A percentile compares a stretch with the other conserved stretches of the same genome.
These are phyloP conservation scores for Sycophila sp. DNA, from an alignment of 1,140 invertebrate genomes.

Conservation along the genomic window DNA sequence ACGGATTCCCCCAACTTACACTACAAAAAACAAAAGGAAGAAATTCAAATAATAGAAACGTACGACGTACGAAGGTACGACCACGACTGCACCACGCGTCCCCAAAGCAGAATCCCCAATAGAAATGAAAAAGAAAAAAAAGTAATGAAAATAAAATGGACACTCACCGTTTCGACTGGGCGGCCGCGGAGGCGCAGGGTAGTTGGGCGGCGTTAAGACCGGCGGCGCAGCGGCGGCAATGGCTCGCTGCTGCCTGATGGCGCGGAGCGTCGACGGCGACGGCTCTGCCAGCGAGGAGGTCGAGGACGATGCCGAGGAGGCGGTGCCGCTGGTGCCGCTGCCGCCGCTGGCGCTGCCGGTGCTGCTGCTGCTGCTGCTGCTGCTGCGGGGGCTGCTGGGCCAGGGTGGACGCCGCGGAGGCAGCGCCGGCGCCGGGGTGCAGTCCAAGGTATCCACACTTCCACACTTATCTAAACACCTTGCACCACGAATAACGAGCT, in stretches of 20 bases:
- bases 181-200: conserved; percentile 64
- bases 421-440: conserved; percentile 65
- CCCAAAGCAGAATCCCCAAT: no score
- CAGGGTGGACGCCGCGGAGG: conserved; percentile 65
- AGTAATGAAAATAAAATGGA: conserved; percentile 8
- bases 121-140: no score
- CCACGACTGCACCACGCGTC: no score
- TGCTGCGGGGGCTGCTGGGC: conserved; percentile 54
- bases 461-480: conserved; percentile 55
- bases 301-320: background rate
- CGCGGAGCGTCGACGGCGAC: conserved; percentile 8
- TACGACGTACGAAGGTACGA: no score
- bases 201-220: conserved; percentile 61
- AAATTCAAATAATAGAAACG: background rate
- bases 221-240: conserved; percentile 46
- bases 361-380: conserved; percentile 41
- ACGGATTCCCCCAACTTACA: no score
- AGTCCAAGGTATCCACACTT: conserved; percentile 66
- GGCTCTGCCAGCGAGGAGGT: background rate
- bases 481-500: conserved; percentile 50
- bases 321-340: background rate
- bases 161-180: conserved; percentile 64
- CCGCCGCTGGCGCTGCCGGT: conserved; percentile 45
- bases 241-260: conserved; percentile 27
- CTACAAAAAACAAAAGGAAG: background rate